Base-by-base conservation (phyloP, 2,888 invertebrate genomes). In the Notodonta dromedarius region DNA sequence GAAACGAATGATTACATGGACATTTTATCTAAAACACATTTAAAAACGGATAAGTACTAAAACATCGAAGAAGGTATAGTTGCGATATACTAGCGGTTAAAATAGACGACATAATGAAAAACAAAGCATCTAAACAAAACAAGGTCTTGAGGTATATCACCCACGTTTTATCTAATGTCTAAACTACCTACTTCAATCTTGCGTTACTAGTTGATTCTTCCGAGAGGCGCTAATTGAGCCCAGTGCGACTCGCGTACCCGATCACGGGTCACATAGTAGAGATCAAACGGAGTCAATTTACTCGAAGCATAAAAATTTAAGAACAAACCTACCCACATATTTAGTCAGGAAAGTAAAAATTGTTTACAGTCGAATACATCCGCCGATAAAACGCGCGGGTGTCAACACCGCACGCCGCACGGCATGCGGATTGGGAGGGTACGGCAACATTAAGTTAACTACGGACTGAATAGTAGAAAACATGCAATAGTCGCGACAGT, bases 401-500 rank as follows among this genome's bases (percentile, higher is more conserved):
- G 67, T 63, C 35, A 35, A 39, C 42, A 46, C 66, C 67, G 69
- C n/a, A 66, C 63, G 62, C 39, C 42, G 60, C 48, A 61, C 58
- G 58, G 69, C 68, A 67, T 62, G 64, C 59, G 56, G 63, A 71
- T 66, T 60, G 65, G 66, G 58, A 65, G 66, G 63, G 67, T 56
- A 66, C 65, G 66, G 63, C 65, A 71, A 69, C 70, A 70, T 67
- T 69, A 76, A 73, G 63, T 74, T 75, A 67, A 73, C 76, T 77
- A 78, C 74, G 76, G 77, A 79, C 77, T 70, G 71, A 82, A 81
- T 82, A 80, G 84, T 82, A 77, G 83, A 85, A 82, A 87, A 86
- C 82, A 82, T 83, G 82, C 83, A 86, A 83, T 82, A 83, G 85
- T 84, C 85, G 89, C 88, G 89, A 88, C 84, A 79, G 84, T 82